Evolutionary conservation across 2,113 vertebrate genomes (phyloP), one percentile per base, ranked within the genome.

Genomic region (Ginglymostoma cirratum): DNA sequence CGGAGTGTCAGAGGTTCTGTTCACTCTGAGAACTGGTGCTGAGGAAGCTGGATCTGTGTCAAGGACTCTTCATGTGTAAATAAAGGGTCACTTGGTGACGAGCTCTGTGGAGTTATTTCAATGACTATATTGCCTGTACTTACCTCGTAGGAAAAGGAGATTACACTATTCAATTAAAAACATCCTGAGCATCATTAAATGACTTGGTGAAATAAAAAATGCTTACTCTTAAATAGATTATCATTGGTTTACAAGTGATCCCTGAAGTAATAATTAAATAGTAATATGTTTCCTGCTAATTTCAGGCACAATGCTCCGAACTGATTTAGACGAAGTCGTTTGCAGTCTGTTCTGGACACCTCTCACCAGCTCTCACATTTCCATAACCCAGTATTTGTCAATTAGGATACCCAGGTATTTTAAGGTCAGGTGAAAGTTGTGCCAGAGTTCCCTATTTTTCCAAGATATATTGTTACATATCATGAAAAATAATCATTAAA

Each of bases 221-320:
- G 65, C 23, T 70, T 70, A 70, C 67, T 48, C 42, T 45, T 48
- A 42, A 70, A 70, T 72, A 72, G 42, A 94, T 94, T 69, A 70
- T 70, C 69, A 45, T 76, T 72, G 38, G 12, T 52, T 48, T 95
- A 72, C 67, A 95, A 90, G 72, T 72, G 38, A 48, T 72, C 94
- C 1, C 69, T 45, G 72, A 76, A 95, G 93, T 95, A 95, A 52
- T 45, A 76, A 95, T 95, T 95, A 95, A 72, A 72, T 45, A 48
- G 94, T 52, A 72, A 95, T 95, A 66, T 93, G 48, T 70, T 48
- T 3, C 67, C 67, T 70, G 2, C 52, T 95, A 14, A 48, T 95
- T 72, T 34, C 30, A 17, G 67, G 17, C 38, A 72, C 42, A 72
- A 48, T 95, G 48, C 23, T 72, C 94, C 34, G 27, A 52, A 72